Percentiles rank a stretch among this genome's conserved stretches.
Evolutionary conservation across 1,140 invertebrate genomes (phyloP).

Genomic region (Anoplophora glabripennis): DNA sequence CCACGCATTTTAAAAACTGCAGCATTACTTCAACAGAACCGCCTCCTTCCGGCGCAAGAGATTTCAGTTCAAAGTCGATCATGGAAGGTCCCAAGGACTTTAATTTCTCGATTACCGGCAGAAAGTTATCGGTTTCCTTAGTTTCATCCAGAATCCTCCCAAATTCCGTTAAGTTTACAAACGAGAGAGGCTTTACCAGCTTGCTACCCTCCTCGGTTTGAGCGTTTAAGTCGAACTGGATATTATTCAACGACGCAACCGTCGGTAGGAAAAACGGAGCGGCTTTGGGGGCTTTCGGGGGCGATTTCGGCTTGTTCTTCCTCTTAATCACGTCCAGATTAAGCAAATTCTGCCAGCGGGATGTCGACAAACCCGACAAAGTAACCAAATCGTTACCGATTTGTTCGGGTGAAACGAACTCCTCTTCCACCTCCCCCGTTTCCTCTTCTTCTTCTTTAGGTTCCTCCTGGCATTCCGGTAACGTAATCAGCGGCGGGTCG

Average conservation of each 20-base stretch:
- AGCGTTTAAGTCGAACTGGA: conserved; percentile 74
- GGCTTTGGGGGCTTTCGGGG: conserved; percentile 74
- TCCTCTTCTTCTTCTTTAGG: conserved; percentile 39
- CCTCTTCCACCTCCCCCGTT: conserved; percentile 55
- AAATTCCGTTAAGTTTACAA: conserved; percentile 66
- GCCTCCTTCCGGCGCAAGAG: conserved; percentile 68
- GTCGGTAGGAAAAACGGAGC: conserved; percentile 96
- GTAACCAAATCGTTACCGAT: conserved; percentile 80
- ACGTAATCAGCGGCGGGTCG: conserved; percentile 57
- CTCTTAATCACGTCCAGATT: conserved; percentile 87
- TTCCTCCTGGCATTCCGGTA: conserved; percentile 56
- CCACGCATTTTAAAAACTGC: conserved; percentile 78
- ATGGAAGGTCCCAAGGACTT: conserved; percentile 79
- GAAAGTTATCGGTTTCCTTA: conserved; percentile 52
- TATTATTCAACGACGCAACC: conserved; percentile 69
- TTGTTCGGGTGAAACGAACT: conserved; percentile 78
- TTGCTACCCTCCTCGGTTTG: conserved; percentile 51
- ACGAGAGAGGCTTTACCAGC: conserved; percentile 54
- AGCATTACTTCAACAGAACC: conserved; percentile 67
- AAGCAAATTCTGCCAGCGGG: conserved; percentile 91
- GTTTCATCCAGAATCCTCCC: conserved; percentile 58
- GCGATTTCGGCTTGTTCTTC: conserved; percentile 87
- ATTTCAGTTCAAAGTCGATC: conserved; percentile 87
- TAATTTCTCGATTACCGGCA: conserved; percentile 66
- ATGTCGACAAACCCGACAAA: conserved; percentile 78